These are phyloP conservation scores for Paragorgia papillata DNA, from an alignment of 92 coral and sea anemone species.

Conservation along the genomic window DNA sequence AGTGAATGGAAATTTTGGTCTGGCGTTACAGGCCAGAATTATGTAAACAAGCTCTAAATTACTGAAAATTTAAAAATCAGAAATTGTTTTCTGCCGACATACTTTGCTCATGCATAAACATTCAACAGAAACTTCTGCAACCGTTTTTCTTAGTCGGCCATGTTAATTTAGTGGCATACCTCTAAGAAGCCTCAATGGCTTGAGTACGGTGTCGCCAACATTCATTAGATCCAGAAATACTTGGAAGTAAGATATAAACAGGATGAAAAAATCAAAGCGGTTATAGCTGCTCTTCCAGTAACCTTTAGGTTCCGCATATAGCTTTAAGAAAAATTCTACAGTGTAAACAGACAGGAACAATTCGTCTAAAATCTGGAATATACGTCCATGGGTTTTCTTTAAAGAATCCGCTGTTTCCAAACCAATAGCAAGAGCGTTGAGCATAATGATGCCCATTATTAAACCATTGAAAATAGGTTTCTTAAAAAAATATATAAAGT, in stretches of 20 bases:
- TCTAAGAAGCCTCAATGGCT: slow-evolving; percentile 89
- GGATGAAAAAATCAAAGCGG: slow-evolving; percentile 83
- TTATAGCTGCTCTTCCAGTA: slow-evolving; percentile 98
- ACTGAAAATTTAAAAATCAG: too few relatives aligned
- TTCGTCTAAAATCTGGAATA: slow-evolving; percentile 82
- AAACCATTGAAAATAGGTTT: slow-evolving; percentile 78
- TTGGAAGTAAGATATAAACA: slow-evolving; percentile 87
- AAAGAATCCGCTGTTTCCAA: slow-evolving; percentile 82
- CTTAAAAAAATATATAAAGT: too few relatives aligned
- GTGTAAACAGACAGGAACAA: slow-evolving; percentile 90
- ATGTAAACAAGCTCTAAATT: too few relatives aligned
- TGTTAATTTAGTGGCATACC: slow-evolving; percentile 50
- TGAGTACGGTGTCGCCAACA: slow-evolving; percentile 88
- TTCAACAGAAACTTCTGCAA: too few relatives aligned
- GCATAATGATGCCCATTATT: slow-evolving; percentile 86
- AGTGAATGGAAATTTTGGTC: too few relatives aligned
- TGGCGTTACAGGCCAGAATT: too few relatives aligned
- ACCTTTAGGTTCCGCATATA: slow-evolving; percentile 85
- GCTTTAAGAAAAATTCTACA: slow-evolving; percentile 86
- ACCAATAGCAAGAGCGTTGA: slow-evolving; percentile 87
- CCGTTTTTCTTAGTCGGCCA: too few relatives aligned
- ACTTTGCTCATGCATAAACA: too few relatives aligned
- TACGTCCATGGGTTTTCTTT: slow-evolving; percentile 56
- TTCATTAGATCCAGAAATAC: slow-evolving; percentile 86
- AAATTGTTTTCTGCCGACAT: too few relatives aligned